Evolutionary conservation across 2,113 vertebrate species (phyloP).

Genomic region (Syrmaticus mikado): DNA sequence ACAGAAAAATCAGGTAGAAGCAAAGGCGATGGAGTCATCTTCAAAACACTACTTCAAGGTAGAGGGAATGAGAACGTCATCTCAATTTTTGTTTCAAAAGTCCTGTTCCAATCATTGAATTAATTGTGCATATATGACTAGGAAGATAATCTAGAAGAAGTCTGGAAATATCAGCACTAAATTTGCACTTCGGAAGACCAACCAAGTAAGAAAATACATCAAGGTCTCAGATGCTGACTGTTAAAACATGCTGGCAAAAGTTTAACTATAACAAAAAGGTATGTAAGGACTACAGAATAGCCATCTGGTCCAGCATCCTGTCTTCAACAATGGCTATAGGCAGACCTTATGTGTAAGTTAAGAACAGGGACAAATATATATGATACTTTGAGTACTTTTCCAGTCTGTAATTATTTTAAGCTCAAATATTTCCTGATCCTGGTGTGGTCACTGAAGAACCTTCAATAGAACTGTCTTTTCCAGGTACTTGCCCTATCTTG

Average conservation of each 20-base stretch:
- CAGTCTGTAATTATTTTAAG: conserved; percentile 31
- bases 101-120: background rate
- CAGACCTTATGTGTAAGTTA: background rate
- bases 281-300: background rate
- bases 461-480: background rate
- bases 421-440: conserved; percentile 7
- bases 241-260: conserved; percentile 6
- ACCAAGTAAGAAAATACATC: background rate
- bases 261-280: background rate
- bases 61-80: rapidly evolving
- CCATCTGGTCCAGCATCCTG: conserved; percentile 33
- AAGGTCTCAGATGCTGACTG: background rate
- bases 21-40: background rate
- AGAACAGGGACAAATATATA: background rate
- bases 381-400: background rate
- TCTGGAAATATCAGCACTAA: background rate
- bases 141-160: background rate
- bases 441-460: background rate
- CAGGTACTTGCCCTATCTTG: background rate
- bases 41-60: background rate
- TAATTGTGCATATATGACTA: background rate
- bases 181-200: background rate
- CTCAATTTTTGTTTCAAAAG: background rate
- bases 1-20: background rate
- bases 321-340: conserved; percentile 1